phyloP scores from a whole-genome alignment of 2,113 vertebrate species.

The Bombycilla garrulus region DNA sequence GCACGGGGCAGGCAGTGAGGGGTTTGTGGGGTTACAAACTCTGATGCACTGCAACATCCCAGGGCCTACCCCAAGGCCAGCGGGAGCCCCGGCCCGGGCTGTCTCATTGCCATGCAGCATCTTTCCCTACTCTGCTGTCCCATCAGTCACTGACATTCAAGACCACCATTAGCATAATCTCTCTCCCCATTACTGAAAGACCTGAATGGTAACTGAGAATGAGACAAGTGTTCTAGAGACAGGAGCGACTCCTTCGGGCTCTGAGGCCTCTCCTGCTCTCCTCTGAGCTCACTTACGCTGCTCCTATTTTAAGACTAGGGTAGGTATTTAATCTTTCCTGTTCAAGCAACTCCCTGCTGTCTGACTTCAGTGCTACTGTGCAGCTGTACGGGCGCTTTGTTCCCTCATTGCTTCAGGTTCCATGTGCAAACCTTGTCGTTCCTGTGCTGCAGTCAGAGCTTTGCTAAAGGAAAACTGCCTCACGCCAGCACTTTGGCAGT shows the following conservation, averaged over 20 bases:
- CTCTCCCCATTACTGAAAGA: constrained; percentile 24
- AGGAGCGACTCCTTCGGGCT: constrained; percentile 29
- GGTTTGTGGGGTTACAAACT: not conserved
- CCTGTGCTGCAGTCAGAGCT: not conserved
- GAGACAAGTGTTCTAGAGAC: constrained; percentile 46
- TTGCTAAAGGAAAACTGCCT: constrained; percentile 26
- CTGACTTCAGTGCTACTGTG: not conserved
- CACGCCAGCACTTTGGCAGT: fast-evolving
- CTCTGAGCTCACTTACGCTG: constrained; percentile 46
- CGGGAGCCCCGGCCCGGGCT: not conserved
- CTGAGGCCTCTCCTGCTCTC: constrained; percentile 52
- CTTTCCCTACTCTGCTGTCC: constrained; percentile 7
- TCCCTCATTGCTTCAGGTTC: not conserved
- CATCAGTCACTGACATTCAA: constrained; percentile 46
- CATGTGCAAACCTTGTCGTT: not conserved
- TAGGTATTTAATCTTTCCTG: constrained; percentile 54
- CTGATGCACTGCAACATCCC: not conserved
- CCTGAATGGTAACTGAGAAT: not conserved
- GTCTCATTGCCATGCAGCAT: constrained; percentile 50
- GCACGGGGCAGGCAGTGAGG: fast-evolving
- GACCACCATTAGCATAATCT: constrained; percentile 51
- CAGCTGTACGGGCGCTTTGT: not conserved
- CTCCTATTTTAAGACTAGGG: constrained; percentile 62
- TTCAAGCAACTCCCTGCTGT: constrained; percentile 31
- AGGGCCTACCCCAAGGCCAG: not conserved